phyloP scores from a whole-genome alignment of 1,140 invertebrate genomes.

The Arctopsyche grandis region DNA sequence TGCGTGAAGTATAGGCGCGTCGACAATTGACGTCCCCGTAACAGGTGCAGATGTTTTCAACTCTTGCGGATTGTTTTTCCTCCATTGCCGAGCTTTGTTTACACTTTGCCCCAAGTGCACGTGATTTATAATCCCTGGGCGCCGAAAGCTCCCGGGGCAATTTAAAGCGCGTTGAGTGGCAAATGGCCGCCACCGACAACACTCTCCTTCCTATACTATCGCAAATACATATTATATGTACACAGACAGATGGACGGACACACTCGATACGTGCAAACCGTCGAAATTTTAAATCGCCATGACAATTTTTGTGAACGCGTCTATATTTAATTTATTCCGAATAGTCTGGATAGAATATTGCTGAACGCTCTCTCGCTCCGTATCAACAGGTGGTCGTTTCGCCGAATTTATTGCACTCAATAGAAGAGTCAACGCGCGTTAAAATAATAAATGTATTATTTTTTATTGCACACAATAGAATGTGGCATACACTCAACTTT shows the following conservation, averaged over 20 bases:
- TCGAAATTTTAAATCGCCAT: not conserved
- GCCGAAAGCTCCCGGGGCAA: slow-evolving; percentile 31
- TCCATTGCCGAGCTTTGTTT: slow-evolving; percentile 48
- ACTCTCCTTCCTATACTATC: not conserved
- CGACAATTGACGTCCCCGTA: slow-evolving; percentile 39
- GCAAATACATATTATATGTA: too few relatives aligned
- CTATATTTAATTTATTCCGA: too few relatives aligned
- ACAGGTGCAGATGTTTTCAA: slow-evolving; percentile 49
- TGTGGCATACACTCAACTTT: too few relatives aligned
- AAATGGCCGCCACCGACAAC: slow-evolving; percentile 41
- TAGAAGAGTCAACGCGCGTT: not conserved
- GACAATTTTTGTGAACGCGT: not conserved
- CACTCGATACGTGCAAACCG: not conserved
- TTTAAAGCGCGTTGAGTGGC: slow-evolving; percentile 47
- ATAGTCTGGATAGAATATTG: too few relatives aligned
- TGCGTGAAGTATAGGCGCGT: not conserved
- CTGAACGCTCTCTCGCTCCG: too few relatives aligned
- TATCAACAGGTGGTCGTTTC: slow-evolving; percentile 21
- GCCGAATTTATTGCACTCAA: slow-evolving; percentile 6
- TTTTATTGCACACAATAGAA: not conserved
- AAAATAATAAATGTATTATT: slow-evolving; percentile 9
- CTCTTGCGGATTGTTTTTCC: slow-evolving; percentile 44
- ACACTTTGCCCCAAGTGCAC: slow-evolving; percentile 43
- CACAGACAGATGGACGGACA: not conserved
- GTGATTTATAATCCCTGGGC: slow-evolving; percentile 42